A percentile compares a stretch with the other conserved stretches of the same genome.
Evolutionary conservation across 2,888 invertebrate species (phyloP).

Genomic region (Aphidius colemani): DNA sequence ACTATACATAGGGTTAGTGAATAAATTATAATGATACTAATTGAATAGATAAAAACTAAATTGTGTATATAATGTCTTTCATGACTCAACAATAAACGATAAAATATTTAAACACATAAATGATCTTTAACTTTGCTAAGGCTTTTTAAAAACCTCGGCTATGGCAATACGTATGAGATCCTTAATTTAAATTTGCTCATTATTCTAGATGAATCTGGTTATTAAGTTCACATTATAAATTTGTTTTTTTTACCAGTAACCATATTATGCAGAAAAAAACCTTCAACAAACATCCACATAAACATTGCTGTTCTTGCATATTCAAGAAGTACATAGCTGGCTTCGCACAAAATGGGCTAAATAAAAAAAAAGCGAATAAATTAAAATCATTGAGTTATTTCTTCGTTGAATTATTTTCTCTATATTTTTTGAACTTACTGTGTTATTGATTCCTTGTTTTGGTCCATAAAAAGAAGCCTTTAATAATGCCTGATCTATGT

Average conservation of each 20-base stretch:
- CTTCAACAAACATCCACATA: conserved; percentile 97
- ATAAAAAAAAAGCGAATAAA: conserved; percentile 10
- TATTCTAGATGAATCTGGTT: background rate
- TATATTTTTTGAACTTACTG: conserved; percentile 62
- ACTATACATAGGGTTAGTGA: conserved; percentile 3
- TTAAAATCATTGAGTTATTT: conserved; percentile 2
- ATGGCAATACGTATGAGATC: no score
- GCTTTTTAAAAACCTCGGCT: no score
- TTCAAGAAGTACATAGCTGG: conserved; percentile 79
- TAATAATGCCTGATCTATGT: conserved; percentile 73
- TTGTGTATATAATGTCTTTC: background rate
- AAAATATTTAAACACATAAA: no score
- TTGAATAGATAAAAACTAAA: conserved; percentile 4
- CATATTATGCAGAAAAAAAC: conserved; percentile 84
- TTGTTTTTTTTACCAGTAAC: conserved; percentile 66
- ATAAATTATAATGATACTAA: conserved; percentile 3
- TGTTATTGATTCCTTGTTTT: conserved; percentile 68
- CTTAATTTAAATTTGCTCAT: no score
- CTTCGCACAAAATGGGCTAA: conserved; percentile 81
- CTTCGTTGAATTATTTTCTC: conserved; percentile 1
- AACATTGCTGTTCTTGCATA: conserved; percentile 90
- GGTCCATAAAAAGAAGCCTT: conserved; percentile 53
- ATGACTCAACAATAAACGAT: background rate
- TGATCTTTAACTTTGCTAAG: background rate
- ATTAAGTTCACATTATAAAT: background rate